A percentile compares a stretch with the other conserved stretches of the same genome.
Evolutionary conservation across 1,140 invertebrate species (phyloP).

Genomic region (Drosophila seguyi): DNA sequence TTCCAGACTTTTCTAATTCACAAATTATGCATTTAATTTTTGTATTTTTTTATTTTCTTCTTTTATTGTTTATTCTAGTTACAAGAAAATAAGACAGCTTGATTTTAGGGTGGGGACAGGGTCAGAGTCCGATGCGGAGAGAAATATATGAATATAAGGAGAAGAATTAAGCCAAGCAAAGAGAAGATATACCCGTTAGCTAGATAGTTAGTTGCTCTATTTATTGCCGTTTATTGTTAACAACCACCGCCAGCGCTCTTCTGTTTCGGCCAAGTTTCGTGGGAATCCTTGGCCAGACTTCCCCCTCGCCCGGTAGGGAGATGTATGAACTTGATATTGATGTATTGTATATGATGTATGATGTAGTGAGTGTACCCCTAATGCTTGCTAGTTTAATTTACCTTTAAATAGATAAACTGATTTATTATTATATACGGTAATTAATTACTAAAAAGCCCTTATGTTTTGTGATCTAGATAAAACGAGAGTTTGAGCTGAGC

Average conservation of each 20-base stretch:
- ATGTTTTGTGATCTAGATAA: conserved; percentile 37
- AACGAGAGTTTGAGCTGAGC: conserved; percentile 37
- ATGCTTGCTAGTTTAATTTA: conserved; percentile 46
- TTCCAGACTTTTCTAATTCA: conserved; percentile 24
- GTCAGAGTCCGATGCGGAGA: conserved; percentile 47
- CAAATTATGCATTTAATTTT: conserved; percentile 63
- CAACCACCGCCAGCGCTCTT: conserved; percentile 24
- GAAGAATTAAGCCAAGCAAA: conserved; percentile 10
- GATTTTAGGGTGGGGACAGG: conserved; percentile 49
- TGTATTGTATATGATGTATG: conserved; percentile 36
- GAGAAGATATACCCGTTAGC: conserved; percentile 42
- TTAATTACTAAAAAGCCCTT: conserved; percentile 32
- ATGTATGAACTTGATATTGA: conserved; percentile 55
- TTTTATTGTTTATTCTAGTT: conserved; percentile 57
- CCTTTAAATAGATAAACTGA: conserved; percentile 57
- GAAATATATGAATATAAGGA: conserved; percentile 51
- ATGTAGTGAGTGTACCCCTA: conserved; percentile 33
- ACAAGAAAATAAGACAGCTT: conserved; percentile 49
- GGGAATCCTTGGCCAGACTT: conserved; percentile 43
- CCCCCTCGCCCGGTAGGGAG: neutral
- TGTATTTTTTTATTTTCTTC: conserved; percentile 28
- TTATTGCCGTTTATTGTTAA: conserved; percentile 61
- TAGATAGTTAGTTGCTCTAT: conserved; percentile 61
- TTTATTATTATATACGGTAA: conserved; percentile 38
- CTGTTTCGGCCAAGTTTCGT: conserved; percentile 50